Evolutionary conservation across 2,888 invertebrate species (phyloP).

Genomic region (Pemphredon lugubris): DNA sequence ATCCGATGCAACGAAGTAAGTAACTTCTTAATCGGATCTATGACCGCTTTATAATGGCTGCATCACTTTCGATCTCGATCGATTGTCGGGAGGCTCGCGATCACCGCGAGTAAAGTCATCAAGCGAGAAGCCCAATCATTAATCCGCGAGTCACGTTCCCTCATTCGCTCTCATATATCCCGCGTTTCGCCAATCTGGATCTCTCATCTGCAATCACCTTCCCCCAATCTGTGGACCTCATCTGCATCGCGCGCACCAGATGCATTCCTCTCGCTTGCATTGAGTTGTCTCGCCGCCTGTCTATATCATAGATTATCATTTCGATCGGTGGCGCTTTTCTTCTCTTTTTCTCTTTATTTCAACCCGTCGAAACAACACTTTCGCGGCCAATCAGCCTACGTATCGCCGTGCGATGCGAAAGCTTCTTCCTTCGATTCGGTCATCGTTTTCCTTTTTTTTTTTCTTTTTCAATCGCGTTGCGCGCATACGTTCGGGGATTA

Average conservation of each 20-base stretch:
- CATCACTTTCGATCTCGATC: slow-evolving; percentile 43
- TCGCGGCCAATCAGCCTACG: not conserved
- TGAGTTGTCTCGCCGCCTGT: slow-evolving; percentile 27
- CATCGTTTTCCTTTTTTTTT: too few species aligned
- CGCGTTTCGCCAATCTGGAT: slow-evolving; percentile 44
- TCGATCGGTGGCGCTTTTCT: slow-evolving; percentile 12
- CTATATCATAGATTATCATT: slow-evolving; percentile 37
- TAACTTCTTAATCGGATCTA: slow-evolving; percentile 10
- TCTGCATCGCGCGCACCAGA: slow-evolving; percentile 26
- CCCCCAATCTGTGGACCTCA: slow-evolving; percentile 48
- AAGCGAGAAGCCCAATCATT: slow-evolving; percentile 41
- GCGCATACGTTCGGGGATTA: too few species aligned
- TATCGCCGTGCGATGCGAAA: too few species aligned
- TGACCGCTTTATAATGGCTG: slow-evolving; percentile 9
- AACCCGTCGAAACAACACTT: not conserved
- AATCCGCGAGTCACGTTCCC: slow-evolving; percentile 62
- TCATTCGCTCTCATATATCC: slow-evolving; percentile 49
- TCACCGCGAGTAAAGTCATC: slow-evolving; percentile 41
- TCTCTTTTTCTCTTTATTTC: not conserved
- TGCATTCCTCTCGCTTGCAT: slow-evolving; percentile 26
- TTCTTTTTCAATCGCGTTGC: too few species aligned
- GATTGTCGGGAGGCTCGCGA: slow-evolving; percentile 23
- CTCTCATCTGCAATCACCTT: slow-evolving; percentile 53
- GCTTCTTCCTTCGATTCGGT: too few species aligned
- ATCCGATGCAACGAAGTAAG: slow-evolving; percentile 5